phyloP scores from a whole-genome alignment of 2,888 invertebrate species.

The Pachydiplax longipennis region DNA sequence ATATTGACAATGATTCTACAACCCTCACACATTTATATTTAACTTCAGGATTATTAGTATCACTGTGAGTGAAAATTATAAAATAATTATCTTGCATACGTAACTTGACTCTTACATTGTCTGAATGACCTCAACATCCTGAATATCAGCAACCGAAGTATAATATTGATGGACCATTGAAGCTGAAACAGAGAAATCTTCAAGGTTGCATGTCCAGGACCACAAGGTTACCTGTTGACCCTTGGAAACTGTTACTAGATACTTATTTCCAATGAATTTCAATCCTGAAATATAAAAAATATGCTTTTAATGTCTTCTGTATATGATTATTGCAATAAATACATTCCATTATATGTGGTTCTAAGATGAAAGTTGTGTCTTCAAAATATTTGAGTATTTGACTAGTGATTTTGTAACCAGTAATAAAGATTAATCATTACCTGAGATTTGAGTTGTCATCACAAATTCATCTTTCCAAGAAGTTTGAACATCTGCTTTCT shows the following conservation, averaged over 20 bases:
- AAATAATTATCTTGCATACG: neutral
- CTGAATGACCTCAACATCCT: slow-evolving; percentile 64
- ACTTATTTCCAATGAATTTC: slow-evolving; percentile 55
- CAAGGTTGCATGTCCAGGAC: slow-evolving; percentile 57
- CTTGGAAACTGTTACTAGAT: slow-evolving; percentile 67
- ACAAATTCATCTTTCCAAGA: neutral
- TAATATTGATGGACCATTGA: slow-evolving; percentile 60
- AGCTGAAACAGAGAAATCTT: slow-evolving; percentile 56
- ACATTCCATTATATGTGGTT: neutral
- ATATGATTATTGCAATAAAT: neutral
- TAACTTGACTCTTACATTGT: slow-evolving; percentile 53
- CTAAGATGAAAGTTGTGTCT: neutral
- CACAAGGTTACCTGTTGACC: slow-evolving; percentile 71
- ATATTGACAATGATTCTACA: too few species aligned
- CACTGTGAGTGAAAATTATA: neutral
- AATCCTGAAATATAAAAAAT: slow-evolving; percentile 52
- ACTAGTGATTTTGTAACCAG: too few species aligned
- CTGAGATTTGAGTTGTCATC: slow-evolving; percentile 4
- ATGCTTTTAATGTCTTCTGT: neutral
- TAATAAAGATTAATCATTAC: neutral
- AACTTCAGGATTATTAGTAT: too few species aligned
- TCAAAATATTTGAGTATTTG: too few species aligned
- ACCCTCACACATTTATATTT: too few species aligned
- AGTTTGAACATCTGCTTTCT: neutral
- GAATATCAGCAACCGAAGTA: slow-evolving; percentile 72